Evolutionary conservation across 2,797 vertebrate genomes (phyloP).

Genomic region (Cottoperca gobio): DNA sequence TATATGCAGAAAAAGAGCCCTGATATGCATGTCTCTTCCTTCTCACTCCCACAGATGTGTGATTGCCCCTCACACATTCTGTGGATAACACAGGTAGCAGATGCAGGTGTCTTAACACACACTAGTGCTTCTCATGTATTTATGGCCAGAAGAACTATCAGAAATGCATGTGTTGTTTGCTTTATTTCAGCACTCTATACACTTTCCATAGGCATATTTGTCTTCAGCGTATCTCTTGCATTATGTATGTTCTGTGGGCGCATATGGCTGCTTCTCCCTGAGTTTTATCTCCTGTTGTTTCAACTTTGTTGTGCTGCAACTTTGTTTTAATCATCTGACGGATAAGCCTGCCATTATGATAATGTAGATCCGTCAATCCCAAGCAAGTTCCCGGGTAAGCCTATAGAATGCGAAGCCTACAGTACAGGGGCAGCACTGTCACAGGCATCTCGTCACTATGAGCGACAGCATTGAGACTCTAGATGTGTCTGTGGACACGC

Average conservation of each 20-base stretch:
- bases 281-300: constrained; percentile 34
- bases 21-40: constrained; percentile 10
- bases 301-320: constrained; percentile 34
- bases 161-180: constrained; percentile 41
- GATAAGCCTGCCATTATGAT: constrained; percentile 24
- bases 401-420: constrained; percentile 28
- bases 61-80: constrained; percentile 32
- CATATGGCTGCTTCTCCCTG: constrained; percentile 19
- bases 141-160: constrained; percentile 15
- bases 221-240: constrained; percentile 37
- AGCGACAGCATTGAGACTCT: constrained; percentile 19
- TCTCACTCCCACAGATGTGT: constrained; percentile 48
- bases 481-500: not conserved
- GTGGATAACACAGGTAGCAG: constrained; percentile 23
- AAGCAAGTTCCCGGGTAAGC: constrained; percentile 31
- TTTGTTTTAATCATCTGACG: constrained; percentile 44
- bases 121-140: constrained; percentile 52
- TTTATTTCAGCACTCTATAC: constrained; percentile 30
- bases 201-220: constrained; percentile 43
- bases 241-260: constrained; percentile 48
- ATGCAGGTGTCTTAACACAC: constrained; percentile 29
- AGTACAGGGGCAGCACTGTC: not conserved
- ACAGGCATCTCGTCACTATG: not conserved
- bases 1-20: constrained; percentile 4
- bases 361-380: constrained; percentile 29